phyloP scores from a whole-genome alignment of 2,888 invertebrate genomes.

The Drepana falcataria region DNA sequence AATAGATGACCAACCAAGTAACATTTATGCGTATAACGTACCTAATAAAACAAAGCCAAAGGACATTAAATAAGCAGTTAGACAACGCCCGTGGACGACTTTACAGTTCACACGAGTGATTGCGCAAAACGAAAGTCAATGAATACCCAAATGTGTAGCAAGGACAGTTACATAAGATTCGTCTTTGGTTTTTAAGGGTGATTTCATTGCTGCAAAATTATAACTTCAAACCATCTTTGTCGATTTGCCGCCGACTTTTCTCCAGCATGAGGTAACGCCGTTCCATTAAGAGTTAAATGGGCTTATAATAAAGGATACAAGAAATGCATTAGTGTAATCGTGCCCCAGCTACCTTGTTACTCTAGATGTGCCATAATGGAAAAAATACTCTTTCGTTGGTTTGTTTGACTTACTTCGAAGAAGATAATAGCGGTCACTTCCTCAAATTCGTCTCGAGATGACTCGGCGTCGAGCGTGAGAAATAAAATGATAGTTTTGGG shows the following conservation, averaged over 20 bases:
- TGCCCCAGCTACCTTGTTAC: conserved; percentile 53
- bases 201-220: background rate
- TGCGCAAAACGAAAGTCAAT: conserved; percentile 34
- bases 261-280: conserved; percentile 20
- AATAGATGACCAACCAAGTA: conserved; percentile 25
- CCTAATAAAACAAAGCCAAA: conserved; percentile 35
- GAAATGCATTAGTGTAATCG: conserved; percentile 66
- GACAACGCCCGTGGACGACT: conserved; percentile 7
- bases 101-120: conserved; percentile 40
- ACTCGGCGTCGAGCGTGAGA: conserved; percentile 63
- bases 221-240: conserved; percentile 8
- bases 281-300: conserved; percentile 52
- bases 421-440: conserved; percentile 67
- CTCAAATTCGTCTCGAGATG: conserved; percentile 67
- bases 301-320: conserved; percentile 61
- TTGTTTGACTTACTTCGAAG: conserved; percentile 62
- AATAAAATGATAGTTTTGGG: conserved; percentile 50
- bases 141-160: conserved; percentile 39
- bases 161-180: conserved; percentile 28
- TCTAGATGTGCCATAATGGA: conserved; percentile 11
- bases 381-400: conserved; percentile 33
- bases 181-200: background rate
- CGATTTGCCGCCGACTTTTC: conserved; percentile 9
- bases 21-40: conserved; percentile 30
- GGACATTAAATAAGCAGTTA: conserved; percentile 21